Base-by-base conservation (phyloP, 2,113 vertebrate genomes). In the Caranx ignobilis region DNA sequence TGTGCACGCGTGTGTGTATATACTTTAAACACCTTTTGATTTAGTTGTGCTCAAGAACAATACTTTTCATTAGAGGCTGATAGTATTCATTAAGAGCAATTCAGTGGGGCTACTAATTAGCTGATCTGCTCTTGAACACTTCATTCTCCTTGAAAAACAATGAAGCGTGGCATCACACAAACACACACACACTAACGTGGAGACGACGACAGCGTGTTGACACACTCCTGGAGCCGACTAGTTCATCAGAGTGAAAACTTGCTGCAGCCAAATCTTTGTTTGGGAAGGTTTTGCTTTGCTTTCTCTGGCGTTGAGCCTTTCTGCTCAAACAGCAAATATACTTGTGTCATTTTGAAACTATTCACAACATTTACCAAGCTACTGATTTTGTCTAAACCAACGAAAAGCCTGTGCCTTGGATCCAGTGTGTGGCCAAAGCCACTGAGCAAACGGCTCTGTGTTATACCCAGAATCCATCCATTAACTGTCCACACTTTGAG, bases 31-130 rank as follows among this genome's bases (percentile, higher is more conserved):
- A 76, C 71, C 71, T 81, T 90, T 84, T 90, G 88, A 92, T 92
- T 88, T 83, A 83, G 74, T 82, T 67, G 67, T 57, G 41, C 73
- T 74, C 65, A 81, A 89, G 78, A 89, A 91, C 88, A 92, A 90
- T 89, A 71, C 83, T 89, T 86, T 88, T 90, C 84, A 93, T 91
- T 89, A 87, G 82, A 31, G 62, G 76, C 80, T 89, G 79, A 87
- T 88, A 77, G 74, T 64, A 59, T 89, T 89, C 81, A 88, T 91
- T 89, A 88, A 82, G 75, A 85, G 56, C 64, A 41, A 74, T 87
- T 79, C 81, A 76, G 69, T 73, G 18, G 21, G 78, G 75, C 70
- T 12, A 11, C 84, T 86, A 91, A 92, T 79, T 88, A 88, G 81
- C 87, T 79, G 63, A 73, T 81, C 65, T 77, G 70, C 79, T 86